phyloP scores from a whole-genome alignment of 2,113 vertebrate genomes.

The Nycticorax nycticorax region DNA sequence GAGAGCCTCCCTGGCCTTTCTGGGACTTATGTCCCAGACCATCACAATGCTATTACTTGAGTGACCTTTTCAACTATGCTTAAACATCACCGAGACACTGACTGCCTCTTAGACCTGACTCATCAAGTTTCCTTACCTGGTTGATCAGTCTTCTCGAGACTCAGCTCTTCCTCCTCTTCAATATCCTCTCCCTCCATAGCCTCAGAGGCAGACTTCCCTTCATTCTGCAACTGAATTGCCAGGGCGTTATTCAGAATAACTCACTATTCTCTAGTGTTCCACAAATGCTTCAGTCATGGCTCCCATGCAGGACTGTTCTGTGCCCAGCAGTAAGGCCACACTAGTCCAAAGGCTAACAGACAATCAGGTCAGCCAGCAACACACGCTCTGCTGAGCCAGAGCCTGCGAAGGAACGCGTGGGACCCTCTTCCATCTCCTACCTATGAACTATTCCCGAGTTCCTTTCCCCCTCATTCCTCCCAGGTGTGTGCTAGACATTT shows the following conservation, averaged over 20 bases:
- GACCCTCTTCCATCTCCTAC: neutral
- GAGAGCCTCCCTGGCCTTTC: neutral
- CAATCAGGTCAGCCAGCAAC: neutral
- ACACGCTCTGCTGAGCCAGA: neutral
- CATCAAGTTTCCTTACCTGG: conserved; percentile 53
- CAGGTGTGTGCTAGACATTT: neutral
- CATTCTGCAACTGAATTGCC: conserved; percentile 69
- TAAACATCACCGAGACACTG: neutral
- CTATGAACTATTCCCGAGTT: neutral
- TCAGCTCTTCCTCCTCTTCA: conserved; percentile 65
- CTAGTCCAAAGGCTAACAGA: neutral
- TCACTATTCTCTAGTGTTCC: neutral
- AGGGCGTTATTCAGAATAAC: neutral
- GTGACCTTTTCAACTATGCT: neutral
- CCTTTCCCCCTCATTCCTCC: neutral
- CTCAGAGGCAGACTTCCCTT: conserved; percentile 61
- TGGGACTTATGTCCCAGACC: neutral
- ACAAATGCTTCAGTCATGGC: neutral
- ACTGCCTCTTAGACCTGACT: neutral
- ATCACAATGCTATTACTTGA: neutral
- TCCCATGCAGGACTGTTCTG: neutral
- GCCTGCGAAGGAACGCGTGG: neutral
- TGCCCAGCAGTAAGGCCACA: neutral
- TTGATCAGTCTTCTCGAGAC: conserved; percentile 7
- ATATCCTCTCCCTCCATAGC: conserved; percentile 71